Evolutionary conservation across 2,888 invertebrate species (phyloP).

Genomic region (Heliconius ismenius): DNA sequence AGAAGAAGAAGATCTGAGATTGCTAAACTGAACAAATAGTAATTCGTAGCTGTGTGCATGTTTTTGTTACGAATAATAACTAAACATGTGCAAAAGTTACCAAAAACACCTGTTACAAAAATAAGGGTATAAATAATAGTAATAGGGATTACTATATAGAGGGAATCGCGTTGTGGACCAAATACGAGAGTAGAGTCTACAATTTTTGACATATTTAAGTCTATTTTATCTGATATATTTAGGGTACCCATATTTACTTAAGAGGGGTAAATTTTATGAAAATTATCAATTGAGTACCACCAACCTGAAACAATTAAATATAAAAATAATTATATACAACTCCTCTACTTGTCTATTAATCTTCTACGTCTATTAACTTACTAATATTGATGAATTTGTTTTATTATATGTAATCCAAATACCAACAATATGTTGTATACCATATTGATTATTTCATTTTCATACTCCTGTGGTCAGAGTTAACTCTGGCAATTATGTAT

Average conservation of each 20-base stretch:
- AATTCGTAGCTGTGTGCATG: constrained; percentile 91
- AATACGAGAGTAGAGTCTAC: constrained; percentile 65
- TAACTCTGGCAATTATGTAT: no score
- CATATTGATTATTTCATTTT: no score
- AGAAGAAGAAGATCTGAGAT: constrained; percentile 90
- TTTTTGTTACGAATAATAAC: constrained; percentile 91
- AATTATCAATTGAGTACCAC: neutral
- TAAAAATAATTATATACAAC: neutral
- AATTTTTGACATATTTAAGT: constrained; percentile 44
- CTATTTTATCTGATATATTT: constrained; percentile 25
- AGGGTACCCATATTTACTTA: constrained; percentile 23
- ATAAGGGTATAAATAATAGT: constrained; percentile 89
- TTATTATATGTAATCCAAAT: no score
- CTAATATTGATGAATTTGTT: no score
- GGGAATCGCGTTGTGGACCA: constrained; percentile 78
- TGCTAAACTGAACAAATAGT: constrained; percentile 92
- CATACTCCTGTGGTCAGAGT: no score
- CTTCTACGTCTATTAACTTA: no score
- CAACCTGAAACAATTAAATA: neutral
- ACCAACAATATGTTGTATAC: no score
- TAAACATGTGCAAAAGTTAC: constrained; percentile 91
- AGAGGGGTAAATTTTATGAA: neutral
- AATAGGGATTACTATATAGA: constrained; percentile 86
- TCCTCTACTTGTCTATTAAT: no score
- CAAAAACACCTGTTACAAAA: constrained; percentile 89